Percentiles rank a stretch among this genome's conserved stretches.
phyloP scores from a whole-genome alignment of 2,113 vertebrate species.

The Oceanodroma tethys region DNA sequence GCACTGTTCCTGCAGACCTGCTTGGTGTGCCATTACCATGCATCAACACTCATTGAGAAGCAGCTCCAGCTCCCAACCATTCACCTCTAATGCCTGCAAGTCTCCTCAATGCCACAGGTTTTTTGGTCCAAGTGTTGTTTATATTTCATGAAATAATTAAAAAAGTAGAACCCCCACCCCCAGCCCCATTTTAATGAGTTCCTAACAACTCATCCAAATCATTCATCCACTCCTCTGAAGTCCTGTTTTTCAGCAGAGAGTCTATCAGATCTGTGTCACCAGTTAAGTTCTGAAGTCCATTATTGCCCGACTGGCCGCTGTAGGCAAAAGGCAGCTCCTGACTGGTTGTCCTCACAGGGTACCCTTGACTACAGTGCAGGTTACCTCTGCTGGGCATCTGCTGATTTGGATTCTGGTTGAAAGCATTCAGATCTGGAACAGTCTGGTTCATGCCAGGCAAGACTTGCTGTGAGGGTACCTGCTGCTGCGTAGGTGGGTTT shows the following conservation, averaged over 20 bases:
- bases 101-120: conserved; percentile 68
- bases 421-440: conserved; percentile 85
- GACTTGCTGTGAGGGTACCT: conserved; percentile 80
- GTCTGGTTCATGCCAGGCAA: conserved; percentile 77
- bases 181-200: conserved; percentile 75
- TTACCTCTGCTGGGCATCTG: conserved; percentile 75
- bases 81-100: conserved; percentile 55
- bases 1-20: neutral
- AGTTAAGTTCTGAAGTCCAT: conserved; percentile 78
- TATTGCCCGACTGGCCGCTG: conserved; percentile 75
- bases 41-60: conserved; percentile 23
- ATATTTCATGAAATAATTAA: conserved; percentile 64
- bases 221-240: conserved; percentile 96
- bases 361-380: conserved; percentile 89
- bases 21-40: neutral
- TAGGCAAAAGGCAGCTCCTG: conserved; percentile 91
- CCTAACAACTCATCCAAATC: conserved; percentile 93
- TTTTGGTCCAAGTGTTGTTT: conserved; percentile 79
- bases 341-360: conserved; percentile 83
- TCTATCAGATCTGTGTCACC: conserved; percentile 92
- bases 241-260: conserved; percentile 92
- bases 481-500: conserved; percentile 75
- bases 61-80: conserved; percentile 51
- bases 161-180: neutral
- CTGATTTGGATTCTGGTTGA: conserved; percentile 79